Evolutionary conservation across 1,140 invertebrate species (phyloP).

Genomic region (Pantala flavescens): DNA sequence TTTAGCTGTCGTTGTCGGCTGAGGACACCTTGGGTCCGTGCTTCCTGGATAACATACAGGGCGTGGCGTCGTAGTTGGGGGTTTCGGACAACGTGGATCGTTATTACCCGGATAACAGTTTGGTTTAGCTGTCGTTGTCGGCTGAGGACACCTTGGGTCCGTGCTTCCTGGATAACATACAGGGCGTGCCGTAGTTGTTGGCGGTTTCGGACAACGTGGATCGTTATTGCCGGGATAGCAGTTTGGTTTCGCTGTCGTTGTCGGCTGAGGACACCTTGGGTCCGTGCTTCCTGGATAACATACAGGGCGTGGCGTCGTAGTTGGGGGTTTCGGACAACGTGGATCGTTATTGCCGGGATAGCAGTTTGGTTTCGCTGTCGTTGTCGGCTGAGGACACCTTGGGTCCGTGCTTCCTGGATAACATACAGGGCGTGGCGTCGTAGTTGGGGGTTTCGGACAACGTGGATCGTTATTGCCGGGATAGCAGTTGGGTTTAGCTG

Average conservation of each 20-base stretch:
- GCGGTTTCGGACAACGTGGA: slow-evolving; percentile 30
- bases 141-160: slow-evolving; percentile 36
- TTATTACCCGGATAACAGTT: slow-evolving; percentile 21
- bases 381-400: slow-evolving; percentile 21
- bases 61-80: too few relatives aligned
- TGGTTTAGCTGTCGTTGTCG: background rate
- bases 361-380: slow-evolving; percentile 25
- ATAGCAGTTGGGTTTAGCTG: slow-evolving; percentile 26
- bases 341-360: slow-evolving; percentile 32
- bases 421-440: slow-evolving; percentile 28
- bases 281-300: slow-evolving; percentile 29
- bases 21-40: slow-evolving; percentile 31
- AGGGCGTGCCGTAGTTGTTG: slow-evolving; percentile 24
- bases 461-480: slow-evolving; percentile 31
- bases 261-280: slow-evolving; percentile 31
- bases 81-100: slow-evolving; percentile 34
- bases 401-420: slow-evolving; percentile 39
- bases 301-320: slow-evolving; percentile 19
- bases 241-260: slow-evolving; percentile 23
- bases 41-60: slow-evolving; percentile 28
- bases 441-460: slow-evolving; percentile 25
- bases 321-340: slow-evolving; percentile 28
- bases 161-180: slow-evolving; percentile 33
- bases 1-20: slow-evolving; percentile 34
- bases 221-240: slow-evolving; percentile 30